Conservation (phyloP, 2,888 invertebrate genomes). For the Uloborus plumipes region DNA sequence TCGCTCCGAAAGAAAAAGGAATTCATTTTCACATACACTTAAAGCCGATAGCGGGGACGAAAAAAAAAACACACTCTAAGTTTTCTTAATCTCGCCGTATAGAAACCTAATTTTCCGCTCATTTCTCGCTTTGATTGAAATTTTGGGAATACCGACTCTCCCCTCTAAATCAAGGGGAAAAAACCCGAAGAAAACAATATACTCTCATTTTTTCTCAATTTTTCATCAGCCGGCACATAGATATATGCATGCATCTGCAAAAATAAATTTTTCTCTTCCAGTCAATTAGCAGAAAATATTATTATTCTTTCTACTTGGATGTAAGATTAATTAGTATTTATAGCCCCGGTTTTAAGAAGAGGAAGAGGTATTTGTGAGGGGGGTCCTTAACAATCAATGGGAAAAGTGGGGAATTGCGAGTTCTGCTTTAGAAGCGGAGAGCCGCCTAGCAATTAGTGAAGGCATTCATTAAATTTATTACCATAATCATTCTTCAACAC, state of each 20-base stretch:
- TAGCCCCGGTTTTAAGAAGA: constrained; percentile 27
- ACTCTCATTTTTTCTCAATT: constrained; percentile 11
- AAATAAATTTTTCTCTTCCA: constrained; percentile 59
- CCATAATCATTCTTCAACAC: constrained; percentile 64
- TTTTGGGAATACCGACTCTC: constrained; percentile 40
- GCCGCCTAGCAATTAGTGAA: constrained; percentile 60
- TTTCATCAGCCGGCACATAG: constrained; percentile 14
- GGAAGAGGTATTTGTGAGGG: not conserved
- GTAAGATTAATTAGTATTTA: constrained; percentile 64
- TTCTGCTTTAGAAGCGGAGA: constrained; percentile 9
- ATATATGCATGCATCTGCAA: constrained; percentile 4
- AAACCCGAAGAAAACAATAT: constrained; percentile 22
- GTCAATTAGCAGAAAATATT: constrained; percentile 64
- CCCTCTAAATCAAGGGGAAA: not conserved
- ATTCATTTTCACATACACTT: not conserved
- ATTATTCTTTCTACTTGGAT: constrained; percentile 40
- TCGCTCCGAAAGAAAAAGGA: not conserved
- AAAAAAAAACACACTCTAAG: constrained; percentile 14
- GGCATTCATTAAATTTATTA: constrained; percentile 65
- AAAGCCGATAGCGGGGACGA: not conserved
- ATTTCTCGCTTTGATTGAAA: constrained; percentile 56
- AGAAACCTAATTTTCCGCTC: constrained; percentile 56
- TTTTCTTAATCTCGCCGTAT: constrained; percentile 42
- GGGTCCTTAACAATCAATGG: constrained; percentile 26
- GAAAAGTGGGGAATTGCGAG: constrained; percentile 8